Percentiles rank a stretch among this genome's conserved stretches.
Conservation (phyloP, 2,797 vertebrate species). For the Rousettus madagascariensis region DNA sequence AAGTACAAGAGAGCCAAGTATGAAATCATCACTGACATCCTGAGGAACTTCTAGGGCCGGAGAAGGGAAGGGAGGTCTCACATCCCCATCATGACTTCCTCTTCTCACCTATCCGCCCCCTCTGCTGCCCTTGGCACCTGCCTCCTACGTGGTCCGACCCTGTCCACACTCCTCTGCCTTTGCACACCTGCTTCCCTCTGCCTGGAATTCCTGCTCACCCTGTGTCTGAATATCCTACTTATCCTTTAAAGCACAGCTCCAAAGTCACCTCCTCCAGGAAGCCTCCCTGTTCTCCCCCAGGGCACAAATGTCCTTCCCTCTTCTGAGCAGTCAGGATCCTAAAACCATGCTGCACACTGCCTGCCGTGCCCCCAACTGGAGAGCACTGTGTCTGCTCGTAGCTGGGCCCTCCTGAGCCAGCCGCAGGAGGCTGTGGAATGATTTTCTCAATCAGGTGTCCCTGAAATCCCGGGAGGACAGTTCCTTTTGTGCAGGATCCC, state of each 20-base stretch:
- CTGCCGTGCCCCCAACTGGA: neutral
- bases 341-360: neutral
- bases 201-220: neutral
- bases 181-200: neutral
- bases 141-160: neutral
- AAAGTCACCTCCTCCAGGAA: neutral
- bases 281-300: neutral
- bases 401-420: neutral
- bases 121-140: neutral
- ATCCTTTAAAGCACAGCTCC: neutral
- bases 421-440: neutral
- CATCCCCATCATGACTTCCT: neutral
- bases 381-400: neutral
- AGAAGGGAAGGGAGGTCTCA: neutral
- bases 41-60: slow-evolving; percentile 55
- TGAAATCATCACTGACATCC: slow-evolving; percentile 28
- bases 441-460: neutral
- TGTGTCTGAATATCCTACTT: neutral
- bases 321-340: neutral
- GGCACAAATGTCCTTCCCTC: neutral
- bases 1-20: slow-evolving; percentile 37
- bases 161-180: neutral
- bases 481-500: neutral
- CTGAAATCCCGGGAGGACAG: neutral
- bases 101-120: neutral